These are phyloP conservation scores for Spatulosminthurus flaviceps DNA, from an alignment of 2,888 invertebrate genomes.

Conservation along the genomic window DNA sequence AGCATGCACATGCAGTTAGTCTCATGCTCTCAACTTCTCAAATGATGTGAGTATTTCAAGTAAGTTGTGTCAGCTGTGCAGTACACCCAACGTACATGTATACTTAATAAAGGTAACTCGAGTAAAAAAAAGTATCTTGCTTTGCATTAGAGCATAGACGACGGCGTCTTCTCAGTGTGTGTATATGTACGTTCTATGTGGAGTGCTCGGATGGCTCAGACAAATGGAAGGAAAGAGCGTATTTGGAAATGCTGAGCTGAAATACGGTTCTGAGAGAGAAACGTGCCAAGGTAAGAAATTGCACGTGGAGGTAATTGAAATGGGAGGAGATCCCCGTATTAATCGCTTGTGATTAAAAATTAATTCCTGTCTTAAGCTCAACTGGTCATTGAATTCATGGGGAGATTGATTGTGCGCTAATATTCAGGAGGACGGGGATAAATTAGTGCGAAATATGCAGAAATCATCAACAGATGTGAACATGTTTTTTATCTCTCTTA, in stretches of 20 bases:
- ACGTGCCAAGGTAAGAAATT: slow-evolving; percentile 46
- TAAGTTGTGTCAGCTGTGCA: not conserved
- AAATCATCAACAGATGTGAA: slow-evolving; percentile 62
- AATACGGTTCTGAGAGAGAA: slow-evolving; percentile 28
- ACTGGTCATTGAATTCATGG: slow-evolving; percentile 23
- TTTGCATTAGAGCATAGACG: not conserved
- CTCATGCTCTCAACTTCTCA: not conserved
- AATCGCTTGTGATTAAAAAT: slow-evolving; percentile 49
- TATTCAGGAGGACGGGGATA: slow-evolving; percentile 18
- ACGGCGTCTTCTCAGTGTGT: not conserved
- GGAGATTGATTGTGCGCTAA: slow-evolving; percentile 31
- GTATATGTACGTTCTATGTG: not conserved
- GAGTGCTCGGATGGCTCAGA: not conserved
- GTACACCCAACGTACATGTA: not conserved
- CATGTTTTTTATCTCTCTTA: slow-evolving; percentile 34
- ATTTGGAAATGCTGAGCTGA: slow-evolving; percentile 32
- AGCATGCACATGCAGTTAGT: not conserved
- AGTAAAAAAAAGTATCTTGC: not conserved
- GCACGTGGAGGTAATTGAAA: slow-evolving; percentile 64
- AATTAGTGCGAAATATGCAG: slow-evolving; percentile 53
- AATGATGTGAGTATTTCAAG: not conserved
- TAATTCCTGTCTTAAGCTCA: slow-evolving; percentile 27
- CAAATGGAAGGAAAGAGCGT: slow-evolving; percentile 28
- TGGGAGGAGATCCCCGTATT: slow-evolving; percentile 62
- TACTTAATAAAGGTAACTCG: not conserved